Conservation (phyloP, 2,888 invertebrate genomes). For the Drosophila maculinotata region DNA sequence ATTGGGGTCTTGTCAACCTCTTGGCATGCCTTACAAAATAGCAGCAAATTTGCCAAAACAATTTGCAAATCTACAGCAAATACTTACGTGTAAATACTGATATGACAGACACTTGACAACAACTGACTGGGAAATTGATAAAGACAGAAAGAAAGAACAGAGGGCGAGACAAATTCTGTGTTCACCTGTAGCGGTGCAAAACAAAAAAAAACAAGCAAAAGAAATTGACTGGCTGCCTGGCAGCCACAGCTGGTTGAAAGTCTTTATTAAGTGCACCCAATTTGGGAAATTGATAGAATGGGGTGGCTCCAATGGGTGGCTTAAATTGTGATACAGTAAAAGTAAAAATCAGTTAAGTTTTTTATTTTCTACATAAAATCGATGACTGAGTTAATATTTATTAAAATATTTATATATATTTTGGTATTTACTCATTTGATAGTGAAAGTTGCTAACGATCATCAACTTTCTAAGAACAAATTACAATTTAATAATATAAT, state of each 20-base stretch:
- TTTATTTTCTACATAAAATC: too few species aligned
- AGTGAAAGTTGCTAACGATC: too few species aligned
- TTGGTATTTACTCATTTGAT: too few species aligned
- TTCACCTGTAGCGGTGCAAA: slow-evolving; percentile 60
- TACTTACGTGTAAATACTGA: slow-evolving; percentile 78
- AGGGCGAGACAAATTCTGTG: background rate
- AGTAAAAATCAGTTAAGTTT: background rate
- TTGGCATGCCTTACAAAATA: slow-evolving; percentile 68
- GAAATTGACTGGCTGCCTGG: slow-evolving; percentile 35
- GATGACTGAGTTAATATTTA: too few species aligned
- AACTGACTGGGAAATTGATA: slow-evolving; percentile 48
- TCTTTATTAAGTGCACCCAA: slow-evolving; percentile 50
- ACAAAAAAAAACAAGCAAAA: slow-evolving; percentile 1
- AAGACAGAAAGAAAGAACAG: slow-evolving; percentile 21
- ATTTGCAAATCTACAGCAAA: slow-evolving; percentile 82
- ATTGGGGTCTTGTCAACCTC: slow-evolving; percentile 51
- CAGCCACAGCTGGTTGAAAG: slow-evolving; percentile 45
- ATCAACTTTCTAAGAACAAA: too few species aligned
- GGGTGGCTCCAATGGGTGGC: background rate
- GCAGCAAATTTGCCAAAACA: slow-evolving; percentile 82
- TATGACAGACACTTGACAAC: slow-evolving; percentile 78
- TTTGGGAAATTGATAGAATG: slow-evolving; percentile 6
- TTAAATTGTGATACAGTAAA: background rate
- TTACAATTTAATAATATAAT: too few species aligned
- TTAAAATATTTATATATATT: too few species aligned